A percentile compares a stretch with the other conserved stretches of the same genome.
Conservation (phyloP, 2,888 invertebrate species). For the Oscheius sp. region DNA sequence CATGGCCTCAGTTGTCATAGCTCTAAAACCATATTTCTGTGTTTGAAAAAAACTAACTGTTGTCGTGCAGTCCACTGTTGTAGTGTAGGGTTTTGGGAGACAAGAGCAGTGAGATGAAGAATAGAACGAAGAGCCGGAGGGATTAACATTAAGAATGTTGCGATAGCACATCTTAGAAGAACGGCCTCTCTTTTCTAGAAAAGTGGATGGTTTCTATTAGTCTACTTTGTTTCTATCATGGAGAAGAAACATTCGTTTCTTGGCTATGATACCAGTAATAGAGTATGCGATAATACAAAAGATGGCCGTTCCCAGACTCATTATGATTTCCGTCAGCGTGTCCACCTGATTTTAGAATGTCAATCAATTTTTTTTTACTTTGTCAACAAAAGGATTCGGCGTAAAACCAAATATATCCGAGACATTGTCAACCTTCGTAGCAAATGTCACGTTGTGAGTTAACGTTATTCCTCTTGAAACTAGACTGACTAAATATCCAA, state of each 20-base stretch:
- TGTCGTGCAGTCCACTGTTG: background rate
- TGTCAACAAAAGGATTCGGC: constrained; percentile 1
- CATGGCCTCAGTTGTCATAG: background rate
- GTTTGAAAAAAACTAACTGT: background rate
- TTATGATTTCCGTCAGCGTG: background rate
- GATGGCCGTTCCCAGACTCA: background rate
- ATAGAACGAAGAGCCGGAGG: background rate
- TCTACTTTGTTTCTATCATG: constrained; percentile 1
- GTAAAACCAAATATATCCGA: constrained; percentile 1
- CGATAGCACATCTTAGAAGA: background rate
- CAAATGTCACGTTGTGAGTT: background rate
- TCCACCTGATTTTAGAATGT: background rate
- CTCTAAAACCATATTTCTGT: background rate
- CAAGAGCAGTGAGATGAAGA: background rate
- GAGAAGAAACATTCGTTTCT: background rate
- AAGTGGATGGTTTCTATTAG: background rate
- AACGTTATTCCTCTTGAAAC: background rate
- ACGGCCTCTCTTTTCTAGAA: background rate
- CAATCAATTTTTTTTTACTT: background rate
- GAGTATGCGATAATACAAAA: background rate
- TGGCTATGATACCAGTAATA: background rate
- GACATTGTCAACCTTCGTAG: background rate
- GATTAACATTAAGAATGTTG: background rate
- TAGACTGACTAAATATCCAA: background rate
- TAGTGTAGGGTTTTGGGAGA: background rate